Base-by-base conservation (phyloP, 2,888 invertebrate species). In the Campaea margaritaria region DNA sequence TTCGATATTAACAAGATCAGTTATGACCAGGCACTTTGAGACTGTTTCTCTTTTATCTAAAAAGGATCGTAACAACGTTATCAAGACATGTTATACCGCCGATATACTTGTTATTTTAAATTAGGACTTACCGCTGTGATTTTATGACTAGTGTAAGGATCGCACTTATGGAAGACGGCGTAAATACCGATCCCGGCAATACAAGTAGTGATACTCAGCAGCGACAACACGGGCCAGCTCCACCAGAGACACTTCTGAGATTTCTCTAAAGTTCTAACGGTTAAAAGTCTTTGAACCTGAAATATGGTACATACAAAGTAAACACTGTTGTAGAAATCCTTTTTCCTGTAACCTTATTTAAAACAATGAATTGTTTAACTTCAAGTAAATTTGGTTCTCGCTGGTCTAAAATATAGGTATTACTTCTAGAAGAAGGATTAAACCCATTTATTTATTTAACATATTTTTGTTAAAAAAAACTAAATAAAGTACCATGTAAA, bases 111-210 rank as follows among this genome's bases (percentile, higher is more conserved):
- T n/a, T n/a, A 12, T 36, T 12, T 36, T 10, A 9, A n/a, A 12
- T n/a, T 12, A 36, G 4, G 10, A 58, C 85, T 78, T 72, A 91
- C 91, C 12, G 94, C 94, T 15, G 82, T 78, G 55, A 97, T 96
- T 47, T 94, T 90, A 1, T 93, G 89, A 51, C 93, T 89, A 14
- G 88, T 77, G 0, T 95, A 81, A 0, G 98, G 98, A 89, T 98
- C 98, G 78, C 98, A 98, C 48, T 95, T 85, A 52, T 93, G 93
- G 81, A 97, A 98, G 65, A 95, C 95, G 14, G 97, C 96, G 80
- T 96, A 98, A 68, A 98, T 96, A 0, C 96, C 95, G 12, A 98
- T 85, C 0, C 98, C 98, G 53, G 96, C 94, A 68, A 95, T 93
- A 48, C 95, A 95, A 0, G 97, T 97, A 59, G 94, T 93, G 0